These are phyloP conservation scores for Trogon melanurus DNA, from an alignment of 2,113 vertebrate genomes.

Conservation along the genomic window DNA sequence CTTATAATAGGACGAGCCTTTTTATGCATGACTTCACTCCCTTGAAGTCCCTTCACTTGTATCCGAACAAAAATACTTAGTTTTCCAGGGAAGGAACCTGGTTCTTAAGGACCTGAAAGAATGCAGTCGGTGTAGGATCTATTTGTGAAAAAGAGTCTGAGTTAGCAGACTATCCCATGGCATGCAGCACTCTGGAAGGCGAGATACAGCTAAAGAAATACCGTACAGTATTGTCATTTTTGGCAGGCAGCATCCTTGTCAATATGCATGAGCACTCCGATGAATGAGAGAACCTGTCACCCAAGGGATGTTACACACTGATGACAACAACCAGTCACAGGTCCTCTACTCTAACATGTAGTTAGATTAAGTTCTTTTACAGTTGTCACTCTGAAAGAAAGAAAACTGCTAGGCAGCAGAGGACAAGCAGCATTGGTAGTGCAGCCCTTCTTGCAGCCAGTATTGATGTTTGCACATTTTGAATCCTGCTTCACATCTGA, in stretches of 20 bases:
- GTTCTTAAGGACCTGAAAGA: not conserved
- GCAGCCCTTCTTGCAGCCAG: not conserved
- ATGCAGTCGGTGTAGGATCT: not conserved
- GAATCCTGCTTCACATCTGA: not conserved
- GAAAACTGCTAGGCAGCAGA: not conserved
- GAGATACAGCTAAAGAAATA: not conserved
- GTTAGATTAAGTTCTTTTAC: slow-evolving; percentile 25
- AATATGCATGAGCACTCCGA: slow-evolving; percentile 20
- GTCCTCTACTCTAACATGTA: not conserved
- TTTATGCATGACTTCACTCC: not conserved
- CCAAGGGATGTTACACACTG: slow-evolving; percentile 4
- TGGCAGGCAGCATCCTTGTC: slow-evolving; percentile 44
- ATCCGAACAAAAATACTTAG: rapidly evolving
- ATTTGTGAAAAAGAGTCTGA: not conserved
- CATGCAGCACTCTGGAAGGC: not conserved
- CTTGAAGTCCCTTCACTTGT: not conserved
- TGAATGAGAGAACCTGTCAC: slow-evolving; percentile 30
- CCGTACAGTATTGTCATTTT: not conserved
- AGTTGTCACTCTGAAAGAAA: not conserved
- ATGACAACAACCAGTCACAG: slow-evolving; percentile 34
- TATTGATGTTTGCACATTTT: not conserved
- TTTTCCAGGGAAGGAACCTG: not conserved
- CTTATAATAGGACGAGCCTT: not conserved
- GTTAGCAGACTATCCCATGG: not conserved
- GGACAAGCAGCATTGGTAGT: not conserved